phyloP scores from a whole-genome alignment of 2,113 vertebrate species.

The Irena cyanogastra region DNA sequence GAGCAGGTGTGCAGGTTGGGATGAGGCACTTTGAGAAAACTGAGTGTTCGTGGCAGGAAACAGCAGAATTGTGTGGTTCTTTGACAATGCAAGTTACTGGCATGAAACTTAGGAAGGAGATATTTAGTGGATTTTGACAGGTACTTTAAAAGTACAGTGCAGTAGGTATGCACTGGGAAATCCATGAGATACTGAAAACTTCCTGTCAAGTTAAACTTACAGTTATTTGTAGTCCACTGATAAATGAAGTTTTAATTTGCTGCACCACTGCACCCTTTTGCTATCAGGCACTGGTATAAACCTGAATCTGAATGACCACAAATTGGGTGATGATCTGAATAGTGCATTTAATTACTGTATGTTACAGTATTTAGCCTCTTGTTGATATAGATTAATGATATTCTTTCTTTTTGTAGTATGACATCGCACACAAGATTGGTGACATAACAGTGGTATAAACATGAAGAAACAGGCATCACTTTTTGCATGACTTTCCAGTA shows the following conservation, averaged over 20 bases:
- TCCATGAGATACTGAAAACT: neutral
- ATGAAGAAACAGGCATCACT: slow-evolving; percentile 57
- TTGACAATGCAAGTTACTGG: neutral
- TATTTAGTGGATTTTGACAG: neutral
- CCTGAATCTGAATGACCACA: neutral
- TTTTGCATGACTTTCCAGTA: slow-evolving; percentile 57
- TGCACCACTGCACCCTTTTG: neutral
- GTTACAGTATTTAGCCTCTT: neutral
- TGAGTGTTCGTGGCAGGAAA: neutral
- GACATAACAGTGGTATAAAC: slow-evolving; percentile 75
- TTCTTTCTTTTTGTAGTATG: slow-evolving; percentile 74
- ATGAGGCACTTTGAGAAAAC: neutral
- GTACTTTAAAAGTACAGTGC: neutral
- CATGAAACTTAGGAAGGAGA: neutral
- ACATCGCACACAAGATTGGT: slow-evolving; percentile 66
- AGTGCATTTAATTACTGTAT: neutral
- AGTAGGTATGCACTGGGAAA: neutral
- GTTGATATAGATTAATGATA: slow-evolving; percentile 39
- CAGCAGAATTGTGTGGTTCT: neutral
- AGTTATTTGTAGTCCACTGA: neutral
- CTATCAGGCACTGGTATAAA: neutral
- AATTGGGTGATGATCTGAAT: neutral
- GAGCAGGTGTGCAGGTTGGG: neutral
- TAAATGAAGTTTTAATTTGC: neutral
- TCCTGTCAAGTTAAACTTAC: neutral